Percentiles rank a stretch among this genome's conserved stretches.
phyloP scores from a whole-genome alignment of 2,113 vertebrate genomes.

The Tichodroma muraria region DNA sequence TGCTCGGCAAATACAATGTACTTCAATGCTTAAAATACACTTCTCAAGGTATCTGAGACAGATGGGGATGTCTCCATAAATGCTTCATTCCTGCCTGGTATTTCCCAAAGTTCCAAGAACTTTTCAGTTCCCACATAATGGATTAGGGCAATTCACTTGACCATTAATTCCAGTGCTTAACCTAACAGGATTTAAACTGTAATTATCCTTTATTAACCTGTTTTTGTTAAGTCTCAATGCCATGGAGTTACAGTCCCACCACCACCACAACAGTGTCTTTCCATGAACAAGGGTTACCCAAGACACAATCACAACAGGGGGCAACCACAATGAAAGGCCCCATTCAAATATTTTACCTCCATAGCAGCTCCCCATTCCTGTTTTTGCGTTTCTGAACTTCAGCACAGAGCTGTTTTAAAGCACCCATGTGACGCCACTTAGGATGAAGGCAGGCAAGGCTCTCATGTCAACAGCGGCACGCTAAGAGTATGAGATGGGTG shows the following conservation, averaged over 20 bases:
- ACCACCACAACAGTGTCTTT: neutral
- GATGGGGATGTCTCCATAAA: neutral
- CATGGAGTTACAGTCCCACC: neutral
- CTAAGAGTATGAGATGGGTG: neutral
- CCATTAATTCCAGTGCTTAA: neutral
- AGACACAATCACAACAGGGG: neutral
- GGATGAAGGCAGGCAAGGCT: neutral
- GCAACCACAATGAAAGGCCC: neutral
- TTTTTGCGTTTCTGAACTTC: neutral
- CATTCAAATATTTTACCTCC: neutral
- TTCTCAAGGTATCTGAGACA: neutral
- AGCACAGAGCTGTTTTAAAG: neutral
- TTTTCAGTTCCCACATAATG: neutral
- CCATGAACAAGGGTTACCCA: neutral
- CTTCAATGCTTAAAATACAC: neutral
- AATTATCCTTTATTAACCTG: neutral
- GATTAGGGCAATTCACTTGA: neutral
- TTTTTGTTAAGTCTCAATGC: neutral
- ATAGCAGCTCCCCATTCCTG: neutral
- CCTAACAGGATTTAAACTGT: neutral
- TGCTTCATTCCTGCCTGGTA: neutral
- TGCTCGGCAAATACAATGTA: neutral
- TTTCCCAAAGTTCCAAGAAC: neutral
- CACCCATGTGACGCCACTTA: neutral
- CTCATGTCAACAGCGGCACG: neutral